phyloP scores from a whole-genome alignment of 2,113 vertebrate species.

The Antechinus stuartii region DNA sequence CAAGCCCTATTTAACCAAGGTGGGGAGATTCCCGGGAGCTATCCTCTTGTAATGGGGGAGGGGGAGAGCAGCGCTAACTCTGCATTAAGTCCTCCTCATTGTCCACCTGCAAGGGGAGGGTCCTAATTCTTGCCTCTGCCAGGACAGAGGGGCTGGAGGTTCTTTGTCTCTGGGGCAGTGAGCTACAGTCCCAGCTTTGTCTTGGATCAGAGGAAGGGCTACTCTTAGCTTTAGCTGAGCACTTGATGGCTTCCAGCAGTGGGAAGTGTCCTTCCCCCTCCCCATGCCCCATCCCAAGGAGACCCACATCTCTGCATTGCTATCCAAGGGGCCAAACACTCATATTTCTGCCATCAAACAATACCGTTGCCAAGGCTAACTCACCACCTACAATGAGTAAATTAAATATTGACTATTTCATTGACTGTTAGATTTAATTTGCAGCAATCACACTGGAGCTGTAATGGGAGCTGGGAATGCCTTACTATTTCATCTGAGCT shows the following conservation, averaged over 20 bases:
- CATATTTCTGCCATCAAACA: slow-evolving; percentile 74
- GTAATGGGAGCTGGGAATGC: slow-evolving; percentile 80
- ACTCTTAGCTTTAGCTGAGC: neutral
- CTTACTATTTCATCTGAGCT: slow-evolving; percentile 79
- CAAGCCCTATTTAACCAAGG: neutral
- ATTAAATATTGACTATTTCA: slow-evolving; percentile 91
- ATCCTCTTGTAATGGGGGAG: too few species aligned
- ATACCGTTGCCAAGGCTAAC: slow-evolving; percentile 68
- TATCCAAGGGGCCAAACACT: slow-evolving; percentile 70
- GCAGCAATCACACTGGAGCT: slow-evolving; percentile 86
- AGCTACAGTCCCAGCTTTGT: neutral
- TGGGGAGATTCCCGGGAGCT: neutral
- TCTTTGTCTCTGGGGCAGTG: neutral
- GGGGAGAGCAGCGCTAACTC: neutral
- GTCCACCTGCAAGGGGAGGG: neutral
- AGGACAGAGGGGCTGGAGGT: neutral
- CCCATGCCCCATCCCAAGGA: slow-evolving; percentile 36
- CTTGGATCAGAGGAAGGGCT: neutral
- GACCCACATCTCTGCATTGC: slow-evolving; percentile 13
- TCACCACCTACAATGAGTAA: slow-evolving; percentile 88
- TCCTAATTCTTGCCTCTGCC: neutral
- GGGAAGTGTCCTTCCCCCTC: neutral
- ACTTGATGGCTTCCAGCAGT: neutral
- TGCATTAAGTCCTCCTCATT: neutral
- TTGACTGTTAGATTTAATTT: slow-evolving; percentile 90